Base-by-base conservation (phyloP, 2,797 vertebrate species). In the Odontamblyopus lacepedii region DNA sequence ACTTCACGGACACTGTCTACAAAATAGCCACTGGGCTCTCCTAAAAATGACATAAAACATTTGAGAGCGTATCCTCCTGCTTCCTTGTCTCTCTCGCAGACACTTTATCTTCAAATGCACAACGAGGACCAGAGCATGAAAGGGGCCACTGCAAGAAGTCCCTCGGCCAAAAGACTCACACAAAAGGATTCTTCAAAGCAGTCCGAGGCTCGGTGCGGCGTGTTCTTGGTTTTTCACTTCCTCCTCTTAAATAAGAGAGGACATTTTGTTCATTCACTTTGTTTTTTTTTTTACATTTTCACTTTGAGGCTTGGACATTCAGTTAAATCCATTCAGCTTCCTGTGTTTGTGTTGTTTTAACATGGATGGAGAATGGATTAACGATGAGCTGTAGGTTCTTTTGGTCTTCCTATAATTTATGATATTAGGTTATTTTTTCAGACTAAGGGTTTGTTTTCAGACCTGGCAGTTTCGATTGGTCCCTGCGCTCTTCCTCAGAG, bases 21-120 rank as follows among this genome's bases (percentile, higher is more conserved):
- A 66, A 67, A 6, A 41, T 56, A 70, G 75, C 74, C 61, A 2
- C 76, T 51, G 6, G 62, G 76, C 73, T 57, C 69, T 70, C 78
- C 67, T 72, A 74, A 65, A 27, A 79, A 78, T 57, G 72, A 86
- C 84, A 82, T 85, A 84, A 88, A 87, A 80, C 82, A 87, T 80
- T 69, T 78, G 76, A 82, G 81, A 84, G 76, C 72, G 83, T 64
- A 8, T 65, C 77, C 81, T 87, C 79, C 72, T 81, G 87, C 88
- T 88, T 82, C 76, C 80, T 82, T 76, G 80, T 88, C 78, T 83
- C 62, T 65, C 71, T 73, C 78, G 74, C 73, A 77, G 79, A 78
- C 68, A 23, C 77, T 83, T 87, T 88, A 87, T 92, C 87, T 89
- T 53, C 70, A 35, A 65, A 84, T 80, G 85, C 87, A 91, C 82